phyloP scores from a whole-genome alignment of 2,797 vertebrate species.

The Thunnus albacares region DNA sequence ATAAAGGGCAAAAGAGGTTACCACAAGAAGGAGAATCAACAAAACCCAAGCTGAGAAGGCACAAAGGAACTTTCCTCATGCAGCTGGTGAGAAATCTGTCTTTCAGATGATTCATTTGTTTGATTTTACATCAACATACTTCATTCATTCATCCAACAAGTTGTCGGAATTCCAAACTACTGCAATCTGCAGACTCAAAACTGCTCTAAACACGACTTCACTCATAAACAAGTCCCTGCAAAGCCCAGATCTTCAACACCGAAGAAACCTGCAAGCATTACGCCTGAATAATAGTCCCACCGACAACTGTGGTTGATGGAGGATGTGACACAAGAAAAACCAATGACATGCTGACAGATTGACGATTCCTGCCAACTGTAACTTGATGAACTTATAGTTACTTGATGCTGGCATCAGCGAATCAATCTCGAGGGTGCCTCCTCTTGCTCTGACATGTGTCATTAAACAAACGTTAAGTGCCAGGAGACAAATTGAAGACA shows the following conservation, averaged over 20 bases:
- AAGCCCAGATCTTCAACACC: slow-evolving; percentile 19
- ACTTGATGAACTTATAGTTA: slow-evolving; percentile 32
- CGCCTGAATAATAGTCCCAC: slow-evolving; percentile 39
- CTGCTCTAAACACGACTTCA: slow-evolving; percentile 25
- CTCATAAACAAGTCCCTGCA: slow-evolving; percentile 57
- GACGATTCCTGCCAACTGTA: slow-evolving; percentile 13
- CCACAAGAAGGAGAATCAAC: slow-evolving; percentile 2
- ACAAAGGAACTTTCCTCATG: slow-evolving; percentile 1
- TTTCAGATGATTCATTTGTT: slow-evolving; percentile 50
- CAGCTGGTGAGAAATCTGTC: slow-evolving; percentile 21
- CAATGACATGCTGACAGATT: slow-evolving; percentile 49
- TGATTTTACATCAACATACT: slow-evolving; percentile 52
- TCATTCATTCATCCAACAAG: slow-evolving; percentile 45
- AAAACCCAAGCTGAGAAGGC: slow-evolving; percentile 10
- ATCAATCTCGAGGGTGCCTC: slow-evolving; percentile 34
- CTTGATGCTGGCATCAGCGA: slow-evolving; percentile 10
- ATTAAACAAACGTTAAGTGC: slow-evolving; percentile 40
- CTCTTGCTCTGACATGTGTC: slow-evolving; percentile 16
- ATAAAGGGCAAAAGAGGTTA: slow-evolving; percentile 23
- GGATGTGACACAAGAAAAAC: slow-evolving; percentile 35
- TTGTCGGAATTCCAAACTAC: slow-evolving; percentile 46
- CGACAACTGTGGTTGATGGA: slow-evolving; percentile 23
- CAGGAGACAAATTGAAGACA: slow-evolving; percentile 26
- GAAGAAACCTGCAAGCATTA: slow-evolving; percentile 34
- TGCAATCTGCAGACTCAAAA: slow-evolving; percentile 10